Conservation (phyloP, 1,140 invertebrate genomes). For the Galleria mellonella region DNA sequence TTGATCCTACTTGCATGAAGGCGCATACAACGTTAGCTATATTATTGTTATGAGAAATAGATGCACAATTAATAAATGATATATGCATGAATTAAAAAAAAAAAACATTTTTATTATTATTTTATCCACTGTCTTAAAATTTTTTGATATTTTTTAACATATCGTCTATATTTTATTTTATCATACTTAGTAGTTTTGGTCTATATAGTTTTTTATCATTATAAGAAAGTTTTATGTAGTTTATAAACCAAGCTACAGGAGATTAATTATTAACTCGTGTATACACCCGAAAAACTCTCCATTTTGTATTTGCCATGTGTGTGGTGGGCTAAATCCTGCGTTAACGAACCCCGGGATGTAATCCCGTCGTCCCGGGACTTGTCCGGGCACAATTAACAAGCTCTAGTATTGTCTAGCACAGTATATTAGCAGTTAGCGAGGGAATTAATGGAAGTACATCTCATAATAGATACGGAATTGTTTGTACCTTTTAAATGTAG, state of each 20-base stretch:
- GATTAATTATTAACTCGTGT: no score
- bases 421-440: background rate
- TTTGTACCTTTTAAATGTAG: background rate
- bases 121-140: no score
- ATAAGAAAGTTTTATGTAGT: background rate
- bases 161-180: no score
- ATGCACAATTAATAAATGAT: no score
- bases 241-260: background rate
- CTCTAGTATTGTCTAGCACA: conserved; percentile 5
- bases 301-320: conserved; percentile 9
- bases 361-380: conserved; percentile 20
- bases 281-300: background rate
- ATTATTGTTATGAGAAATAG: no score
- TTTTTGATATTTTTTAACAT: no score
- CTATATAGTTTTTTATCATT: no score
- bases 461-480: background rate
- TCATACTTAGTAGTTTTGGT: no score
- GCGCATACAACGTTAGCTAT: no score
- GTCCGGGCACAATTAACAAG: conserved; percentile 42
- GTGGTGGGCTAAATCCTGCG: conserved; percentile 39
- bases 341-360: conserved; percentile 45
- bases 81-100: no score
- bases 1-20: no score
- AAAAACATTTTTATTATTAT: no score
- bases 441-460: background rate